Conservation (phyloP, 2,888 invertebrate genomes). For the Tiphia femorata region DNA sequence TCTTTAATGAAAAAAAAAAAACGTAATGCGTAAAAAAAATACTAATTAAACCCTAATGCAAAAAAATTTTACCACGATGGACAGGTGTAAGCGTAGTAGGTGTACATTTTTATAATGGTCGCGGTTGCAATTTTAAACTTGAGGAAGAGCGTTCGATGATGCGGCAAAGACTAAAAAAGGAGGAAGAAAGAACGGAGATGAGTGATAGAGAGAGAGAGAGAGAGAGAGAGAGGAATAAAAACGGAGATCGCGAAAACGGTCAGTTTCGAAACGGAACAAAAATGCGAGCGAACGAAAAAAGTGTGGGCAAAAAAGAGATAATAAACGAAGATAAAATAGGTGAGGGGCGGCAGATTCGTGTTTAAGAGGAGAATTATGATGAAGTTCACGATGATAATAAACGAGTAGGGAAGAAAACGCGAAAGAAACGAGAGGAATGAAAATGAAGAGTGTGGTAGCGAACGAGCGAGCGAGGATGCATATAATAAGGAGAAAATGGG, state of each 20-base stretch:
- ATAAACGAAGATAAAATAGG: background rate
- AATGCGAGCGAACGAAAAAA: background rate
- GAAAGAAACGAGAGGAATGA: conserved; percentile 36
- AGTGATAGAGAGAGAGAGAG: too few species aligned
- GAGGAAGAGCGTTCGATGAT: conserved; percentile 43
- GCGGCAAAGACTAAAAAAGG: conserved; percentile 36
- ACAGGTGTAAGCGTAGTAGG: conserved; percentile 62
- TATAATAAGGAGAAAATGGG: conserved; percentile 17
- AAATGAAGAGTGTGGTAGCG: conserved; percentile 35
- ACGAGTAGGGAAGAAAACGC: conserved; percentile 28
- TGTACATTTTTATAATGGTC: conserved; percentile 66
- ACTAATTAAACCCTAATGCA: conserved; percentile 7
- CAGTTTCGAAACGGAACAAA: conserved; percentile 9
- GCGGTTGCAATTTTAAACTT: conserved; percentile 61
- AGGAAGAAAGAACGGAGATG: background rate
- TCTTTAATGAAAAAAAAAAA: conserved; percentile 49
- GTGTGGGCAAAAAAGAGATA: background rate
- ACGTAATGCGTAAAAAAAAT: conserved; percentile 18
- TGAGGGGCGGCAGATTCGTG: background rate
- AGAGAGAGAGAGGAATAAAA: conserved; percentile 11
- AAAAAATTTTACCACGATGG: conserved; percentile 42
- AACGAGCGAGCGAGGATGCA: conserved; percentile 13
- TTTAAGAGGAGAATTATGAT: conserved; percentile 3
- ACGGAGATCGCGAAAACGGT: too few species aligned
- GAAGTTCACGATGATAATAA: conserved; percentile 5